Conservation (phyloP, 2,797 vertebrate genomes). For the Centropyge bicolor region DNA sequence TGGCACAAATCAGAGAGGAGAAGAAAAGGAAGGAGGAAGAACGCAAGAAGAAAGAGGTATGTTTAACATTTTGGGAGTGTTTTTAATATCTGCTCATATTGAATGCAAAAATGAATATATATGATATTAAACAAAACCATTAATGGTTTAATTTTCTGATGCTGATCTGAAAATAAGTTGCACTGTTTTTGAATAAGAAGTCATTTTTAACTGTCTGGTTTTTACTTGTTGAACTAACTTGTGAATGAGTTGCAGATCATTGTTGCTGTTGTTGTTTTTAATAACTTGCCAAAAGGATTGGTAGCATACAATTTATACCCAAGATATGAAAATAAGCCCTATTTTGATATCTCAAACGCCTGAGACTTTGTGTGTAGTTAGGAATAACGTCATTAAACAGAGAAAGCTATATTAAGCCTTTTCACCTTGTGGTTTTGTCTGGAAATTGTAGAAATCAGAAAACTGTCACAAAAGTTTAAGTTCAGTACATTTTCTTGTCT, state of each 20-base stretch:
- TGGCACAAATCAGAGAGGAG: constrained; percentile 98
- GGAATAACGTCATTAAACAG: background rate
- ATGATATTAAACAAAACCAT: background rate
- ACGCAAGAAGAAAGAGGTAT: constrained; percentile 98
- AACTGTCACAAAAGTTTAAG: background rate
- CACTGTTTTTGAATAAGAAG: background rate
- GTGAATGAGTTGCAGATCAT: background rate
- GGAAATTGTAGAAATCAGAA: background rate
- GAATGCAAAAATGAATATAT: background rate
- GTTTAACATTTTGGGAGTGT: constrained; percentile 3
- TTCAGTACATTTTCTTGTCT: background rate
- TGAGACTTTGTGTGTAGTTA: background rate
- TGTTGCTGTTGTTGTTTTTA: background rate
- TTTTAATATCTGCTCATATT: background rate
- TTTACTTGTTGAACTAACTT: background rate
- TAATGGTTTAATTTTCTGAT: background rate
- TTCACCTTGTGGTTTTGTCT: background rate
- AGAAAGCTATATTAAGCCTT: background rate
- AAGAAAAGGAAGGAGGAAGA: constrained; percentile 99
- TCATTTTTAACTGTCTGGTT: background rate
- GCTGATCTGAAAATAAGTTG: background rate
- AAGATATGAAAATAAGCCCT: background rate
- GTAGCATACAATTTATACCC: background rate
- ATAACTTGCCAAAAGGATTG: background rate
- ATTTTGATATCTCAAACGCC: background rate